These are phyloP conservation scores for Herpetotheres cachinnans DNA, from an alignment of 2,113 vertebrate genomes.

Conservation along the genomic window DNA sequence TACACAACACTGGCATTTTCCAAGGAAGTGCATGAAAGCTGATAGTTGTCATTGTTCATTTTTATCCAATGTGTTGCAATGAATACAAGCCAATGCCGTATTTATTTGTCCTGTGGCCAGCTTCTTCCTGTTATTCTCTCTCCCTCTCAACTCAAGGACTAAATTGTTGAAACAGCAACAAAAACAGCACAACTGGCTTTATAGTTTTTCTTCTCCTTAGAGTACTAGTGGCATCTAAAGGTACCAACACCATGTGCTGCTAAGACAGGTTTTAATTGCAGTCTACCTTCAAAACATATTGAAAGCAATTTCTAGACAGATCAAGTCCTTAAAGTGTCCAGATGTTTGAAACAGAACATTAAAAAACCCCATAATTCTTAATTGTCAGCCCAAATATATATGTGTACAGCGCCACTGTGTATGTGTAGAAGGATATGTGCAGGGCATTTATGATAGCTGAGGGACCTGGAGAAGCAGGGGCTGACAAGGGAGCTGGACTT, in stretches of 20 bases:
- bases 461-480: background rate
- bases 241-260: background rate
- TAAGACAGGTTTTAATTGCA: slow-evolving; percentile 10
- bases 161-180: background rate
- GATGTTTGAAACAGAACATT: background rate
- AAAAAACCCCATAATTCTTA: background rate
- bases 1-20: slow-evolving; percentile 33
- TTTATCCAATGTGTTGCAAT: slow-evolving; percentile 31
- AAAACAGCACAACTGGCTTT: background rate
- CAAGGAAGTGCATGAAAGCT: slow-evolving; percentile 34
- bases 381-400: background rate
- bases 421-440: background rate
- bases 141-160: background rate
- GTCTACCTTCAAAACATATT: background rate
- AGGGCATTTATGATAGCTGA: background rate
- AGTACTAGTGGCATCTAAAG: background rate
- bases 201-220: background rate
- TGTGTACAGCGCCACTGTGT: background rate
- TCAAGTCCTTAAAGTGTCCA: background rate
- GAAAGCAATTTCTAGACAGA: background rate
- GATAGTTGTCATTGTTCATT: slow-evolving; percentile 18
- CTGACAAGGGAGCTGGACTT: background rate
- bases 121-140: slow-evolving; percentile 8
- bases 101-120: slow-evolving; percentile 35
- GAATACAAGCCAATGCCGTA: background rate